Evolutionary conservation across 2,113 vertebrate species (phyloP).

Genomic region (Coregonus clupeaformis): DNA sequence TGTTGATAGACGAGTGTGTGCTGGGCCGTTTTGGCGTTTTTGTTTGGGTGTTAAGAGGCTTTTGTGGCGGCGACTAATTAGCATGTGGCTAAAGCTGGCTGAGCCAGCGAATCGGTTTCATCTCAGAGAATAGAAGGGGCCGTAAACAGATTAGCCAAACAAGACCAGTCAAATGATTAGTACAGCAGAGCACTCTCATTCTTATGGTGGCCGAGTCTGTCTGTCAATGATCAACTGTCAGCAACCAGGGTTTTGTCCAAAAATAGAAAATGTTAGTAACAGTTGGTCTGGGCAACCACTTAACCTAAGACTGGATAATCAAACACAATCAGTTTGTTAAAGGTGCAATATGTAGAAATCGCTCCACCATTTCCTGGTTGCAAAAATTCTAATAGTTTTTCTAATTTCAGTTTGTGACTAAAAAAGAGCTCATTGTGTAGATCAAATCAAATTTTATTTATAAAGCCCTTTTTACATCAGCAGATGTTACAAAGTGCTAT

Average conservation of each 20-base stretch:
- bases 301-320: too few species aligned
- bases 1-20: background rate
- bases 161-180: slow-evolving; percentile 50
- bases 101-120: slow-evolving; percentile 60
- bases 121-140: slow-evolving; percentile 42
- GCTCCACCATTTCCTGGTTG: too few species aligned
- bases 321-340: too few species aligned
- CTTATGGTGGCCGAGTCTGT: slow-evolving; percentile 12
- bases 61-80: slow-evolving; percentile 59
- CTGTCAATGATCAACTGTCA: slow-evolving; percentile 8
- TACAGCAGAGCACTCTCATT: slow-evolving; percentile 24
- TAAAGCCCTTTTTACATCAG: too few species aligned
- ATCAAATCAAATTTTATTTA: too few species aligned
- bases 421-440: too few species aligned
- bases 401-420: too few species aligned
- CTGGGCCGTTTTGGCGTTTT: background rate
- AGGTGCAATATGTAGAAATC: too few species aligned
- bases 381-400: too few species aligned
- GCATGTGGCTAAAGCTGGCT: slow-evolving; percentile 52
- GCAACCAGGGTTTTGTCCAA: background rate
- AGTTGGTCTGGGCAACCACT: background rate
- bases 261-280: too few species aligned
- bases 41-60: slow-evolving; percentile 47
- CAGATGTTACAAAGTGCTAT: too few species aligned
- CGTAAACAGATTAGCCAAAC: slow-evolving; percentile 52